Conservation (phyloP, 1,140 invertebrate species). For the Caenorhabditis latens region DNA sequence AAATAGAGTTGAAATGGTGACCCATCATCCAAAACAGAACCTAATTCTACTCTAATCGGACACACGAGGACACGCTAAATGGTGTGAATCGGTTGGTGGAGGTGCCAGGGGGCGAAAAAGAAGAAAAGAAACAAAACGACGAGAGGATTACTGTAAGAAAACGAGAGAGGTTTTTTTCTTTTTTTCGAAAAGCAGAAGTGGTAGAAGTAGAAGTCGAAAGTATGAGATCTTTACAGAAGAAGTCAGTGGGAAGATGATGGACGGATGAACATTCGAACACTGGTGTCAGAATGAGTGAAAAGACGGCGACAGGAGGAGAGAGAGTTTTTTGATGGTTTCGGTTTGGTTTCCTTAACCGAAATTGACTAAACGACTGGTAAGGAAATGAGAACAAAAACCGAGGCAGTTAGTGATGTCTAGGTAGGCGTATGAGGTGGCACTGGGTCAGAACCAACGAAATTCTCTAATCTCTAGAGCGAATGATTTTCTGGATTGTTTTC, state of each 20-base stretch:
- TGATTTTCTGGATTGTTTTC: too few relatives aligned
- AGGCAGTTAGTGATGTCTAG: not conserved
- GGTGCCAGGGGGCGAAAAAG: not conserved
- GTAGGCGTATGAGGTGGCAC: not conserved
- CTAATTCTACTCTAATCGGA: slow-evolving; percentile 51
- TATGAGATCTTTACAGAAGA: not conserved
- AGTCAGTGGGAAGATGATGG: slow-evolving; percentile 8
- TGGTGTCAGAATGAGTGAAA: slow-evolving; percentile 49
- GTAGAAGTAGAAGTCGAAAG: not conserved
- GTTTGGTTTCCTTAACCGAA: slow-evolving; percentile 29
- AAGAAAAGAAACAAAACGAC: not conserved
- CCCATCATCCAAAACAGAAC: slow-evolving; percentile 19
- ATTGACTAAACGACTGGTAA: slow-evolving; percentile 47
- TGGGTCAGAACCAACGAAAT: not conserved
- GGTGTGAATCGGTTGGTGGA: slow-evolving; percentile 51
- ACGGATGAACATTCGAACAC: slow-evolving; percentile 31
- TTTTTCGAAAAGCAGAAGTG: not conserved
- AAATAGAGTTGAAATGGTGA: not conserved
- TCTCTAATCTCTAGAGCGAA: too few relatives aligned
- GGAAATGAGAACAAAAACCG: not conserved
- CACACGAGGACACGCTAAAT: slow-evolving; percentile 48
- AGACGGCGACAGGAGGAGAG: not conserved
- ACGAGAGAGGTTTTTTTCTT: not conserved
- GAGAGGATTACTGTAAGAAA: slow-evolving; percentile 21
- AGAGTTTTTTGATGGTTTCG: not conserved